These are phyloP conservation scores for Nomada fabriciana DNA, from an alignment of 2,888 invertebrate genomes.

Conservation along the genomic window DNA sequence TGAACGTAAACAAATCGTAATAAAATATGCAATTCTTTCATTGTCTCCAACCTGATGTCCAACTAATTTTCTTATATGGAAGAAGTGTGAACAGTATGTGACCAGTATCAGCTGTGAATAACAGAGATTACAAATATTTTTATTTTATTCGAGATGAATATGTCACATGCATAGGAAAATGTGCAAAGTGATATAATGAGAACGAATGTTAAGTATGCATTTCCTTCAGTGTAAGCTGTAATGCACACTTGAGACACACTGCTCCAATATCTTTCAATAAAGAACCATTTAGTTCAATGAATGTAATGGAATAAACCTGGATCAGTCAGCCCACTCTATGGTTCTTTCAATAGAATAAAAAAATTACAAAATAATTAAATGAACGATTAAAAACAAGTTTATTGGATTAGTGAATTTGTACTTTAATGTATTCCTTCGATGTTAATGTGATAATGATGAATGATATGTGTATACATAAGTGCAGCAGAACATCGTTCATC, in stretches of 20 bases:
- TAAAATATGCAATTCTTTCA: conserved; percentile 75
- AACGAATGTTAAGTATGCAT: conserved; percentile 59
- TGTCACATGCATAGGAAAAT: conserved; percentile 20
- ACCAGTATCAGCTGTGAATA: conserved; percentile 81
- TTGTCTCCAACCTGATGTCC: conserved; percentile 82
- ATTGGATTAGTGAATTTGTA: background rate
- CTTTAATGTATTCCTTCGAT: conserved; percentile 4
- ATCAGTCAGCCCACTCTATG: conserved; percentile 40
- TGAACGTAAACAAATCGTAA: conserved; percentile 72
- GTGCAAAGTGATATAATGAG: conserved; percentile 23
- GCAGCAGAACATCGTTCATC: too few species aligned
- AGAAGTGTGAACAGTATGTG: conserved; percentile 80
- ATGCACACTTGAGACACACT: conserved; percentile 68
- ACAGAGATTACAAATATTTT: conserved; percentile 70
- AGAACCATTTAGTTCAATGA: conserved; percentile 69
- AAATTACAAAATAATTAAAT: conserved; percentile 1
- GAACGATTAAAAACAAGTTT: conserved; percentile 4
- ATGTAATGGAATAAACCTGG: conserved; percentile 70
- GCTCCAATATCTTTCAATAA: conserved; percentile 67
- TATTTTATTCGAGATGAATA: conserved; percentile 33
- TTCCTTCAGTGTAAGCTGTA: conserved; percentile 66
- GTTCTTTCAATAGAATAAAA: conserved; percentile 44
- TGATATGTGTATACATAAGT: background rate
- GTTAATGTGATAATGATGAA: background rate
- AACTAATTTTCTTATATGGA: conserved; percentile 80